These are phyloP conservation scores for Spinus pinus DNA, from an alignment of 2,797 vertebrate species.

Conservation along the genomic window DNA sequence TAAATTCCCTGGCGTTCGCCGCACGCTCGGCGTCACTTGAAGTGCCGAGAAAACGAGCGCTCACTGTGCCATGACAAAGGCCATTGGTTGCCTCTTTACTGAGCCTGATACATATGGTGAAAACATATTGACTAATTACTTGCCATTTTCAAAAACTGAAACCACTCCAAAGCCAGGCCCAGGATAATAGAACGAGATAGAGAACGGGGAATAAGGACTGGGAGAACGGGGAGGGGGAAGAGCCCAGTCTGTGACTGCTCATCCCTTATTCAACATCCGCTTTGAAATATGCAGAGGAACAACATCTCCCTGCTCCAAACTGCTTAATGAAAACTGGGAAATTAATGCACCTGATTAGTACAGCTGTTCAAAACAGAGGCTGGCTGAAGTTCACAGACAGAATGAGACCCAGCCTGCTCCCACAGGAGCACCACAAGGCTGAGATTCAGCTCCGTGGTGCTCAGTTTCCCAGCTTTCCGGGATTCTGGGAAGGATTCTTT, in stretches of 20 bases:
- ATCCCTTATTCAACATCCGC: not conserved
- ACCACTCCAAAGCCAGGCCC: conserved; percentile 63
- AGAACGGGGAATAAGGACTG: not conserved
- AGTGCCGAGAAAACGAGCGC: conserved; percentile 37
- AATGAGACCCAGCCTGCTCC: not conserved
- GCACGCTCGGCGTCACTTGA: conserved; percentile 27
- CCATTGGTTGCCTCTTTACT: conserved; percentile 51
- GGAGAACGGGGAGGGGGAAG: not conserved
- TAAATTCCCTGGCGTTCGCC: conserved; percentile 42
- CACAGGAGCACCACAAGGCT: not conserved
- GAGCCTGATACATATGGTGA: conserved; percentile 46
- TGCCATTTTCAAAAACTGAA: conserved; percentile 68
- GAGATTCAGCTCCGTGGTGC: not conserved
- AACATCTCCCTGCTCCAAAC: not conserved
- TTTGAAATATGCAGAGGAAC: not conserved
- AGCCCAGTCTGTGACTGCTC: not conserved
- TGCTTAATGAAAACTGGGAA: not conserved
- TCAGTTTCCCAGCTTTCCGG: not conserved
- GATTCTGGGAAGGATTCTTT: not conserved
- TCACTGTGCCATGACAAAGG: conserved; percentile 59
- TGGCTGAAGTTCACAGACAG: not conserved
- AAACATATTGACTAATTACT: conserved; percentile 67
- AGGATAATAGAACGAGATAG: conserved; percentile 44
- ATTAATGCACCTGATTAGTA: not conserved
- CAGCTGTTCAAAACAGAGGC: not conserved